These are phyloP conservation scores for Agonopterix heracliana DNA, from an alignment of 2,888 invertebrate species.

Conservation along the genomic window DNA sequence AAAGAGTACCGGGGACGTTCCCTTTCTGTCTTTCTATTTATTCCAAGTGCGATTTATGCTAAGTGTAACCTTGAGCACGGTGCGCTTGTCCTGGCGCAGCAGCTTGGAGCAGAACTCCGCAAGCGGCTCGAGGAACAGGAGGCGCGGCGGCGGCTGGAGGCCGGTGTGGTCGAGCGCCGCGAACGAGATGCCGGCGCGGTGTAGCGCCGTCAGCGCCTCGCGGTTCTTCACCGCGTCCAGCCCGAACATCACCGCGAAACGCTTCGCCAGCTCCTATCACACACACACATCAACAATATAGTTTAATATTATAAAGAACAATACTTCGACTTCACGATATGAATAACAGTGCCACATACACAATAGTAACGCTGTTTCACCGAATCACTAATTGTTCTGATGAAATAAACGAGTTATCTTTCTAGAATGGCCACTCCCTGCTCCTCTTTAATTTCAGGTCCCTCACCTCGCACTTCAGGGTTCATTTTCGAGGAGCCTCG, in stretches of 20 bases:
- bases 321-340: too few species aligned
- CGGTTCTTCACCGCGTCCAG: constrained; percentile 97
- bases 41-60: too few species aligned
- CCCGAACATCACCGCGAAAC: constrained; percentile 97
- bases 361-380: too few species aligned
- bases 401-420: too few species aligned
- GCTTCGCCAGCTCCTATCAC: constrained; percentile 92
- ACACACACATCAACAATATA: neutral
- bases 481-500: too few species aligned
- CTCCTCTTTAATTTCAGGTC: too few species aligned
- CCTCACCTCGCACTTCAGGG: too few species aligned
- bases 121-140: constrained; percentile 95
- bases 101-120: constrained; percentile 97
- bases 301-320: neutral
- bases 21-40: too few species aligned
- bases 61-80: constrained; percentile 83
- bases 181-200: constrained; percentile 95
- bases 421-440: too few species aligned
- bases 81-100: constrained; percentile 96
- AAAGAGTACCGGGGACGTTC: too few species aligned
- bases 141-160: constrained; percentile 87
- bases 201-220: constrained; percentile 95
- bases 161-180: constrained; percentile 58
- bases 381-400: too few species aligned
- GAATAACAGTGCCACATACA: too few species aligned